Evolutionary conservation across 2,113 vertebrate genomes (phyloP).

Genomic region (Zeus faber): DNA sequence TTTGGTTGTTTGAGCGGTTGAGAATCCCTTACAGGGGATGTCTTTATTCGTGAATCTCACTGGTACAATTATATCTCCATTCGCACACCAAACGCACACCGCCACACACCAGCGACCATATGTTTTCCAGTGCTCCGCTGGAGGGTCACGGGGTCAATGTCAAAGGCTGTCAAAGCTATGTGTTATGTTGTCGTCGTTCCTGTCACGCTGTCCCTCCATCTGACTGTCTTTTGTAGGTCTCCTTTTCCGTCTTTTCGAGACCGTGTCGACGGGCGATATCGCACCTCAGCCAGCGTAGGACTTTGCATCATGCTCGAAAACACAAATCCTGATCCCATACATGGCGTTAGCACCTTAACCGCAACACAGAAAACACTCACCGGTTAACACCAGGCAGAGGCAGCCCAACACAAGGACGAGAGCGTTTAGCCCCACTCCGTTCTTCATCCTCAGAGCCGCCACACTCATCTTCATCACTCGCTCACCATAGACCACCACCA

Average conservation of each 20-base stretch:
- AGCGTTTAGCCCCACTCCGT: constrained; percentile 29
- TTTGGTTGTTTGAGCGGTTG: no score
- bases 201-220: not conserved
- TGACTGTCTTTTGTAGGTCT: no score
- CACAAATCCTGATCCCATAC: no score
- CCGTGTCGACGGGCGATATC: no score
- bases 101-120: not conserved
- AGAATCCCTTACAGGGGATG: no score
- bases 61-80: no score
- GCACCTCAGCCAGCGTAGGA: no score
- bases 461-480: constrained; percentile 20
- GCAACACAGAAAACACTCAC: constrained; percentile 49
- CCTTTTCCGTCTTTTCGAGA: no score
- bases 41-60: no score
- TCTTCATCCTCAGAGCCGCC: constrained; percentile 9
- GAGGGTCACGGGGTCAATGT: constrained; percentile 30
- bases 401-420: constrained; percentile 47
- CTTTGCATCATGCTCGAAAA: no score
- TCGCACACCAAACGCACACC: no score
- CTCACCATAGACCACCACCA: constrained; percentile 26
- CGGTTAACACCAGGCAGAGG: constrained; percentile 49
- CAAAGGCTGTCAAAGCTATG: constrained; percentile 6
- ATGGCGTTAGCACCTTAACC: no score
- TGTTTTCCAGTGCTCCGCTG: constrained; percentile 4
- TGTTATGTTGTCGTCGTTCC: not conserved